These are phyloP conservation scores for Thermophis baileyi DNA, from an alignment of 2,113 vertebrate species.

Conservation along the genomic window DNA sequence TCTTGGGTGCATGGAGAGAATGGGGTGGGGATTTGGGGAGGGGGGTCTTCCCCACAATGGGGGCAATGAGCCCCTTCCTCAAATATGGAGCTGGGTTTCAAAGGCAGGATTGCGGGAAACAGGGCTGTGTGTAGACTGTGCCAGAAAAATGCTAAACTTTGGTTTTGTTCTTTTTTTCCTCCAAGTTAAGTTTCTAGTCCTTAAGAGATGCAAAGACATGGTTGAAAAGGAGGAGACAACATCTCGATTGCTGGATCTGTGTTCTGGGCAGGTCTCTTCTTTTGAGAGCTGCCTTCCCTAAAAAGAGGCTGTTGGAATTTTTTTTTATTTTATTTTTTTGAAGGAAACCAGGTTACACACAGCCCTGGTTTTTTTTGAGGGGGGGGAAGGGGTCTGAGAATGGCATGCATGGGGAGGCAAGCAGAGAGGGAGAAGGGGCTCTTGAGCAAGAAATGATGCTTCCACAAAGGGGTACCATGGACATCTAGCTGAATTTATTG, in stretches of 20 bases:
- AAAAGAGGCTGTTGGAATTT: neutral
- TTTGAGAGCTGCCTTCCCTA: neutral
- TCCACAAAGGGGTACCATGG: neutral
- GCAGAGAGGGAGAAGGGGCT: neutral
- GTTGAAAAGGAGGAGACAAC: neutral
- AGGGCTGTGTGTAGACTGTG: neutral
- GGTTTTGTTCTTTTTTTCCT: too few species aligned
- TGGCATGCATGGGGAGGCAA: neutral
- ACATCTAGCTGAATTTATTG: neutral
- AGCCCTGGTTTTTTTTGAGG: neutral
- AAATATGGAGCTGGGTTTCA: neutral
- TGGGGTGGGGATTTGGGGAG: too few species aligned
- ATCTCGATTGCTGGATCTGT: neutral
- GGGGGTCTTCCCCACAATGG: neutral
- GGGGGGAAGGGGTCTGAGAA: neutral
- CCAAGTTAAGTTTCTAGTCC: neutral
- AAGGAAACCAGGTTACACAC: neutral
- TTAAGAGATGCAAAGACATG: neutral
- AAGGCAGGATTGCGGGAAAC: neutral
- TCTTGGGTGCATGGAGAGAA: neutral
- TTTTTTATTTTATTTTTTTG: neutral
- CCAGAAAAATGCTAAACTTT: neutral
- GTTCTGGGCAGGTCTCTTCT: neutral
- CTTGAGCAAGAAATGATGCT: neutral
- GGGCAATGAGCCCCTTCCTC: neutral